Percentiles rank a stretch among this genome's conserved stretches.
Conservation (phyloP, 2,888 invertebrate species). For the Pterostichus niger region DNA sequence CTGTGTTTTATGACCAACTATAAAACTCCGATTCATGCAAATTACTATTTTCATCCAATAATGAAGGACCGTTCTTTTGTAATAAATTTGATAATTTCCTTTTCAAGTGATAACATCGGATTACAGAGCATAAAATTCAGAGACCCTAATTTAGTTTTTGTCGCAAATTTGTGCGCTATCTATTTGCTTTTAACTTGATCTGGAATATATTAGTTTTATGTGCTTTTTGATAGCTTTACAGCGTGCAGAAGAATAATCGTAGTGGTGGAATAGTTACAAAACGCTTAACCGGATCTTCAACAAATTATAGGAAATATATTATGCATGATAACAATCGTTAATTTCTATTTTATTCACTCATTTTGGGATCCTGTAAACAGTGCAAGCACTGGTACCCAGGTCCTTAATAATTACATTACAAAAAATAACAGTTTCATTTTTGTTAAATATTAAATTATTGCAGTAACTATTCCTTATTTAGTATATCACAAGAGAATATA, state of each 20-base stretch:
- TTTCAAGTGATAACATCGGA: slow-evolving; percentile 10
- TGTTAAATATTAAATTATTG: no score
- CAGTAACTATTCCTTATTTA: no score
- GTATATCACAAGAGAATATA: no score
- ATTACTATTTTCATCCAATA: slow-evolving; percentile 41
- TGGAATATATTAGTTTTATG: slow-evolving; percentile 31
- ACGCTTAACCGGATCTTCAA: neutral
- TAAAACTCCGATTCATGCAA: slow-evolving; percentile 26
- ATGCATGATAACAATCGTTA: no score
- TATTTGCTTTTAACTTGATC: slow-evolving; percentile 15
- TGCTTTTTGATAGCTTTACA: neutral
- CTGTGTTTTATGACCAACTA: slow-evolving; percentile 24
- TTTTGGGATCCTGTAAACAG: no score
- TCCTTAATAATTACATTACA: no score
- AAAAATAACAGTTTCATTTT: no score
- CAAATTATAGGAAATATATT: no score
- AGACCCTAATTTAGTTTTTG: slow-evolving; percentile 44
- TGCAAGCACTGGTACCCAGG: no score
- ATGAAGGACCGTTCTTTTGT: slow-evolving; percentile 31
- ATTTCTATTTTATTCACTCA: no score
- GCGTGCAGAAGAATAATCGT: no score
- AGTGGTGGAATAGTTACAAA: no score
- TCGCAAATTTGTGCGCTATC: slow-evolving; percentile 31
- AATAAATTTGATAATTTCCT: slow-evolving; percentile 42
- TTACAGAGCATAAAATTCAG: slow-evolving; percentile 37